Evolutionary conservation across 2,113 vertebrate genomes (phyloP).

Genomic region (Syrrhaptes paradoxus): DNA sequence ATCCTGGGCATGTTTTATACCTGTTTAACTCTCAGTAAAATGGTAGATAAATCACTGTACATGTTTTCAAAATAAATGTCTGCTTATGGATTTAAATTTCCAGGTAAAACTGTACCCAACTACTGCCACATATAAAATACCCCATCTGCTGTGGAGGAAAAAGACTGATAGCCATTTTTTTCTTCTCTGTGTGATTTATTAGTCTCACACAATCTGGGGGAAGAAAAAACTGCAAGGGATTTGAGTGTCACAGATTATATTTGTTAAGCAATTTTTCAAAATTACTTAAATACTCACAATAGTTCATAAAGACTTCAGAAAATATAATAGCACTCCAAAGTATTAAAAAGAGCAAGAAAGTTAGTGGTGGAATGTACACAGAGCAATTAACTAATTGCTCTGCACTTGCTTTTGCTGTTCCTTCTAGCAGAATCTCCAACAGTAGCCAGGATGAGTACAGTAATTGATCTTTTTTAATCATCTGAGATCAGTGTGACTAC

Average conservation of each 20-base stretch:
- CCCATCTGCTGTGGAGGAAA: background rate
- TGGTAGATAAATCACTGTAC: background rate
- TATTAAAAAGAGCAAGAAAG: background rate
- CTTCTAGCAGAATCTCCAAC: background rate
- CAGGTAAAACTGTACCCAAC: background rate
- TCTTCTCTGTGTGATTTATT: background rate
- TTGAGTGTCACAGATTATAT: background rate
- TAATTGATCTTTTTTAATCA: constrained; percentile 42
- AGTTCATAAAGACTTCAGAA: constrained; percentile 3
- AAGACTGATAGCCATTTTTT: background rate
- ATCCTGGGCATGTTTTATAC: background rate
- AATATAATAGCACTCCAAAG: background rate
- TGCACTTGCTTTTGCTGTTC: background rate
- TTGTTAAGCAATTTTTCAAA: constrained; percentile 2
- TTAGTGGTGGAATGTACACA: background rate
- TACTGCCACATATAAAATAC: background rate
- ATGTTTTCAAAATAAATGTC: background rate
- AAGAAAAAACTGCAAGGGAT: background rate
- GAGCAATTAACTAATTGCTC: background rate
- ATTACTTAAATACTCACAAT: background rate
- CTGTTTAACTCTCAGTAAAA: background rate
- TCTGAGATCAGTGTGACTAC: background rate
- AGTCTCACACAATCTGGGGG: background rate
- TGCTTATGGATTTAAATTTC: background rate
- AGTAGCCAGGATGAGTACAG: background rate